phyloP scores from a whole-genome alignment of 2,797 vertebrate species.

The Poeciliopsis gracilis region DNA sequence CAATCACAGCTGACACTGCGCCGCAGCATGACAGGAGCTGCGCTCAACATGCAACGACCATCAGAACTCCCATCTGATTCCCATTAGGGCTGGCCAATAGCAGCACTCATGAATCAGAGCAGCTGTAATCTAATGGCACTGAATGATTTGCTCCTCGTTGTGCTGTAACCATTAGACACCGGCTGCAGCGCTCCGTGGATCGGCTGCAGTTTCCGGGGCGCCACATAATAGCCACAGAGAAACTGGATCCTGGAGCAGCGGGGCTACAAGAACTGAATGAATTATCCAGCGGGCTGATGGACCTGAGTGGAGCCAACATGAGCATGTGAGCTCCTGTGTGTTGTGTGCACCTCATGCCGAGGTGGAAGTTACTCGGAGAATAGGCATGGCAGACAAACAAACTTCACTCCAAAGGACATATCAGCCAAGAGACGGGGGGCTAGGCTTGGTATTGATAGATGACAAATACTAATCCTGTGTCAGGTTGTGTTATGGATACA shows the following conservation, averaged over 20 bases:
- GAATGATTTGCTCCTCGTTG: conserved; percentile 79
- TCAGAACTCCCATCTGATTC: conserved; percentile 68
- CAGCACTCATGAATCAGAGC: conserved; percentile 82
- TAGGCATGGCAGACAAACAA: conserved; percentile 11
- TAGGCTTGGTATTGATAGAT: neutral
- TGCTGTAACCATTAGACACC: conserved; percentile 85
- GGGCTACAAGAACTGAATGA: conserved; percentile 67
- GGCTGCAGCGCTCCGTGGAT: conserved; percentile 56
- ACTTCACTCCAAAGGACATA: neutral
- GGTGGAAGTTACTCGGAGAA: conserved; percentile 51
- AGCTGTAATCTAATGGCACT: conserved; percentile 83
- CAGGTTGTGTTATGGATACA: neutral
- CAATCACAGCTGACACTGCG: conserved; percentile 50
- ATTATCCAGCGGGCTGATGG: conserved; percentile 67
- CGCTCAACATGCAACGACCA: conserved; percentile 62
- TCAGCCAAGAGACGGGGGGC: neutral
- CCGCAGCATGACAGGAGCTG: conserved; percentile 59
- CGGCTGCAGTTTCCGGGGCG: conserved; percentile 79
- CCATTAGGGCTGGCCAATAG: conserved; percentile 72
- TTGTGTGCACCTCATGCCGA: conserved; percentile 21
- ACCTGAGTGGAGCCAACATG: conserved; percentile 54
- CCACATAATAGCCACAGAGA: conserved; percentile 79
- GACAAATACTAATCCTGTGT: neutral
- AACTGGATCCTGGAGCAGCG: conserved; percentile 73
- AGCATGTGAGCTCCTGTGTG: conserved; percentile 57